Evolutionary conservation across 53 echinoderm and acorn worm species (phyloP).

Genomic region (Hippasteria phrygiana): DNA sequence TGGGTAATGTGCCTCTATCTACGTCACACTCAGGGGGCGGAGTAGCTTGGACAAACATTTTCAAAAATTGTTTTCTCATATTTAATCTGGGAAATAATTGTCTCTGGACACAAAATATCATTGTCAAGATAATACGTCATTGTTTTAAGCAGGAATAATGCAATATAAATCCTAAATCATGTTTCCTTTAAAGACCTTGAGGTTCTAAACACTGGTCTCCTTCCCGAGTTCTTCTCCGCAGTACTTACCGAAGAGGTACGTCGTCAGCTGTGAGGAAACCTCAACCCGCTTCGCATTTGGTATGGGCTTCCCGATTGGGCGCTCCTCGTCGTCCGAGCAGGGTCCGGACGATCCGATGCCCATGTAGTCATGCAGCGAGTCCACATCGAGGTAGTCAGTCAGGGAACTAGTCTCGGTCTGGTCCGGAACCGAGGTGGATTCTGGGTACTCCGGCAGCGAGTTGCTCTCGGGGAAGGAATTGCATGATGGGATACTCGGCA

Average conservation of each 20-base stretch:
- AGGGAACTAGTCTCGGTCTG: slow-evolving; percentile 56
- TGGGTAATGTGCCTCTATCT: too few species aligned
- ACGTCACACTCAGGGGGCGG: too few species aligned
- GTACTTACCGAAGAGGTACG: slow-evolving; percentile 57
- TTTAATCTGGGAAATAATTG: too few species aligned
- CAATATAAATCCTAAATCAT: not conserved
- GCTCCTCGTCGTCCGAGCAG: slow-evolving; percentile 39
- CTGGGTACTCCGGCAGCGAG: slow-evolving; percentile 47
- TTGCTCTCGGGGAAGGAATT: slow-evolving; percentile 35
- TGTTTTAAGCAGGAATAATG: too few species aligned
- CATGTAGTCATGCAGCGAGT: slow-evolving; percentile 60
- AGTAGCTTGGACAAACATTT: too few species aligned
- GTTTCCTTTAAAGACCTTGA: not conserved
- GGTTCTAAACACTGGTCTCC: slow-evolving; percentile 46
- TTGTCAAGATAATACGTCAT: too few species aligned
- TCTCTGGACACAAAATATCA: too few species aligned
- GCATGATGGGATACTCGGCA: slow-evolving; percentile 1
- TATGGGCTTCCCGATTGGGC: not conserved
- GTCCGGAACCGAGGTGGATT: slow-evolving; percentile 48
- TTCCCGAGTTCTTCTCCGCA: slow-evolving; percentile 56
- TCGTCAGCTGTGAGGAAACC: slow-evolving; percentile 44
- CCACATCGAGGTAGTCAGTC: slow-evolving; percentile 48
- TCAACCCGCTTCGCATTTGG: slow-evolving; percentile 24
- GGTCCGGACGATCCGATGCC: slow-evolving; percentile 49
- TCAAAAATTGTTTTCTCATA: too few species aligned